Evolutionary conservation across 2,888 invertebrate species (phyloP), one percentile per base, ranked within the genome.

Genomic region (Polyommatus icarus): DNA sequence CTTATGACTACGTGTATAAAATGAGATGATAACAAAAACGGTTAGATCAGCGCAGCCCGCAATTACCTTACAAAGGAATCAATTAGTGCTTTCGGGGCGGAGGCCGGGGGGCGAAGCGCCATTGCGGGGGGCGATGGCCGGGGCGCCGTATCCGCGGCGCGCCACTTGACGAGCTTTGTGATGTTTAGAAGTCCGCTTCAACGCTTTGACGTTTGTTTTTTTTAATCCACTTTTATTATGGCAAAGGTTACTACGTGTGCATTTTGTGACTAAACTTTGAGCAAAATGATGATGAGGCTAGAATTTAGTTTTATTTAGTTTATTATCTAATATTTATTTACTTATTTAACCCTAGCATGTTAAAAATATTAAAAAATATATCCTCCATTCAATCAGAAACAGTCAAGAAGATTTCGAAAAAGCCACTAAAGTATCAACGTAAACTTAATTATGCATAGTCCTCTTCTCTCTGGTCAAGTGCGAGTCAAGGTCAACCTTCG

Each of bases 1-100:
- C 18, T 67, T 67, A 29, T 24, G 61, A 29, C 12, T 67, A 67
- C 67, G 29, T 67, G 67, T 67, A 67, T 32, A 67, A 67, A 67
- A 67, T 67, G 61, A 67, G 71, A 32, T 20, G 40, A 40, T 72
- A 40, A 72, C 36, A 71, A 71, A 71, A 82, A 83, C 85, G 67
- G 29, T 72, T 72, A 72, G 71, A 72, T 40, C 71, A 72, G 80
- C 78, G 76, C 89, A 87, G 88, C 84, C 85, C 88, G 89, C 90
- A 88, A 89, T 90, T 88, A 89, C 84, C 81, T 82, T 86, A 92
- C 93, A 93, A 93, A 93, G 88, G 92, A 92, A 93, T 92, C 91
- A 91, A 92, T 93, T 93, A 92, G 83, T 82, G 82, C 83, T 82
- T 83, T 84, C 84, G 84, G 83, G 78, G 78, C 77, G 79, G 78